Evolutionary conservation across 2,888 invertebrate genomes (phyloP).

Genomic region (Philopedon plagiatum): DNA sequence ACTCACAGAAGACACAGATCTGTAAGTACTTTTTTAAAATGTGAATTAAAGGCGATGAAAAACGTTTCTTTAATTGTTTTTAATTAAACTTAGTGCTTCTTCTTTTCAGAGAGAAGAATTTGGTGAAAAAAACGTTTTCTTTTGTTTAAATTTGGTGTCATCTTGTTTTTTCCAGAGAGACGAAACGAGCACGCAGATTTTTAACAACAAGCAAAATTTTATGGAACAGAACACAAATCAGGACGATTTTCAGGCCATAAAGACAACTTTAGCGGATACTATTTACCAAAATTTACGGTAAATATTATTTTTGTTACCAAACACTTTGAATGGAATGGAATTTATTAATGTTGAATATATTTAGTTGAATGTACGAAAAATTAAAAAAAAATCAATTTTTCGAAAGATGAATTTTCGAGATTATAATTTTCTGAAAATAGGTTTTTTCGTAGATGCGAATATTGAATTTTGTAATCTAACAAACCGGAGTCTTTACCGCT

Average conservation of each 20-base stretch:
- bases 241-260: conserved; percentile 61
- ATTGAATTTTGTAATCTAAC: too few species aligned
- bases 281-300: conserved; percentile 61
- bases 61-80: too few species aligned
- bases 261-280: conserved; percentile 64
- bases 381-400: neutral
- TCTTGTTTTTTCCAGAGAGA: conserved; percentile 59
- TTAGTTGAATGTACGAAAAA: neutral
- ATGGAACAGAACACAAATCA: conserved; percentile 51
- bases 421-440: too few species aligned
- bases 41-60: neutral
- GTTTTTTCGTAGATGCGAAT: too few species aligned
- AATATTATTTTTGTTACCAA: too few species aligned
- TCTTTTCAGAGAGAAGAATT: too few species aligned
- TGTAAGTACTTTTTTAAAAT: conserved; percentile 70
- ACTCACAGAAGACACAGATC: conserved; percentile 80
- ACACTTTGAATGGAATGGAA: too few species aligned
- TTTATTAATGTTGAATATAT: too few species aligned
- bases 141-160: neutral
- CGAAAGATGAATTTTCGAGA: too few species aligned
- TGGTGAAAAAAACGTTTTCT: neutral
- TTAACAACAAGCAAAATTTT: conserved; percentile 55
- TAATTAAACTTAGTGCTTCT: too few species aligned
- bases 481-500: too few species aligned
- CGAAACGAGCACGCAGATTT: conserved; percentile 61